phyloP scores from a whole-genome alignment of 2,113 vertebrate species.

The mouse (Mus musculus) region DNA sequence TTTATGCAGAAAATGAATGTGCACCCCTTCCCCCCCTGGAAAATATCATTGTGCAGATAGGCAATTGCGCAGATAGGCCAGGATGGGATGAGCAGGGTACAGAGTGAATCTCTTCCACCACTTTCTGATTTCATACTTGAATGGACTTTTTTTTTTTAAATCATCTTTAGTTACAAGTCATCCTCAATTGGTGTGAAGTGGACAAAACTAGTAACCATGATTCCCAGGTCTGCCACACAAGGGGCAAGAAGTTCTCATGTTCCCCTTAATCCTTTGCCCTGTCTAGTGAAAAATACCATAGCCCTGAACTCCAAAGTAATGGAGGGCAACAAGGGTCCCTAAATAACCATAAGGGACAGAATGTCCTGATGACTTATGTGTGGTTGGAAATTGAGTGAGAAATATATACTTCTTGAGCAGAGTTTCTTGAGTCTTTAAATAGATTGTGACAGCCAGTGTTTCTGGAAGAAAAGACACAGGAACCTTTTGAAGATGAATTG shows the following conservation, averaged over 20 bases:
- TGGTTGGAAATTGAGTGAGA: background rate
- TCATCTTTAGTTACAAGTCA: background rate
- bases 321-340: background rate
- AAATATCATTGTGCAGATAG: background rate
- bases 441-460: background rate
- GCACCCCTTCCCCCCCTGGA: background rate
- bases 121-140: background rate
- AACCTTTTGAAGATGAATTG: background rate
- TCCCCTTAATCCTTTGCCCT: background rate
- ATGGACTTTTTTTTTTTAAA: background rate
- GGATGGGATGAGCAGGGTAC: background rate
- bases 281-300: background rate
- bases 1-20: background rate
- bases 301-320: background rate
- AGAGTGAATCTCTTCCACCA: background rate
- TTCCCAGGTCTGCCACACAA: background rate
- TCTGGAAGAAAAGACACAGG: background rate
- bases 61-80: background rate
- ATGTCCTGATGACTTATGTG: background rate
- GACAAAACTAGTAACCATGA: background rate
- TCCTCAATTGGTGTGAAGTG: background rate
- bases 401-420: background rate
- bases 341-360: background rate
- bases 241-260: background rate
- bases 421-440: background rate